Conservation (phyloP, 2,888 invertebrate species). For the Microctonus hyperodae region DNA sequence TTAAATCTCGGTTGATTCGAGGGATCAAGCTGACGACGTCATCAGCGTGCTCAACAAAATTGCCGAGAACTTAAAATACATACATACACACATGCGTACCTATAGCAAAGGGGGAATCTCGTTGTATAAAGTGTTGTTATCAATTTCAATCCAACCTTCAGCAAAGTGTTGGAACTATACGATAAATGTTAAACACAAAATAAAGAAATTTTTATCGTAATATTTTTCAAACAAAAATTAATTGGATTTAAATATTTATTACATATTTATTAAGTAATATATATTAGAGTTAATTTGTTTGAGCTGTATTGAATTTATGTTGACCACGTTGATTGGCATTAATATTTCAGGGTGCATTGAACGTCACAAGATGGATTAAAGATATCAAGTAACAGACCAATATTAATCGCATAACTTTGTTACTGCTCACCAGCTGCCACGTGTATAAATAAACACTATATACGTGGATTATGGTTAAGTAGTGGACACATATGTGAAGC, state of each 20-base stretch:
- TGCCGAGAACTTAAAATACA: not conserved
- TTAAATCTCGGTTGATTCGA: conserved; percentile 30
- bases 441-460: not conserved
- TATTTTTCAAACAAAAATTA: too few species aligned
- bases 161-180: too few species aligned
- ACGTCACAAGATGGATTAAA: not conserved
- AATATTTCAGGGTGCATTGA: not conserved
- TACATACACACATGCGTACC: too few species aligned
- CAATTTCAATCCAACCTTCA: conserved; percentile 4
- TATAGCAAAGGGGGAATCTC: not conserved
- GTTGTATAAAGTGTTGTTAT: not conserved
- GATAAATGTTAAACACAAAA: too few species aligned
- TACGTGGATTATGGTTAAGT: not conserved
- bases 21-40: conserved; percentile 27
- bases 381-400: not conserved
- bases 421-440: not conserved
- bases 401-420: not conserved
- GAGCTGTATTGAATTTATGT: not conserved
- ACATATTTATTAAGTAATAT: too few species aligned
- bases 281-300: not conserved
- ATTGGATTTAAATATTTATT: too few species aligned
- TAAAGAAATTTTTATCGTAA: too few species aligned
- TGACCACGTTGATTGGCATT: too few species aligned
- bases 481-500: not conserved
- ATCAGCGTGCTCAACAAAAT: not conserved